These are phyloP conservation scores for Drosophila gunungcola DNA, from an alignment of 1,140 invertebrate genomes.

Conservation along the genomic window DNA sequence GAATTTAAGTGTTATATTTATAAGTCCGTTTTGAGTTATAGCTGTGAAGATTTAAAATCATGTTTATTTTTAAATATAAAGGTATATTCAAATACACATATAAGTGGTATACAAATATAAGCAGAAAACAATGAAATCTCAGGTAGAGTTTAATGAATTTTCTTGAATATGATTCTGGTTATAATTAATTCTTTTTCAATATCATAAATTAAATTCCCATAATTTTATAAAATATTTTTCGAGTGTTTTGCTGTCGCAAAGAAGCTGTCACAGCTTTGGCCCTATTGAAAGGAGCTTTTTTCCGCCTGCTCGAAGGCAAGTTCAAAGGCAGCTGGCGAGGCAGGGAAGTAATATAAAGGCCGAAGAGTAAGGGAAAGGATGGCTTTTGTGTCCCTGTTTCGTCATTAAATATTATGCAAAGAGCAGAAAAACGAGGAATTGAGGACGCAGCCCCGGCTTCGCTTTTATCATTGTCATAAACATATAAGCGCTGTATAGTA, in stretches of 20 bases:
- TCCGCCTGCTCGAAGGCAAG: constrained; percentile 44
- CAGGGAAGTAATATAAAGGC: neutral
- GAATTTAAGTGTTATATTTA: too few relatives aligned
- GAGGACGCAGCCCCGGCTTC: constrained; percentile 32
- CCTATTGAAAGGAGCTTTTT: constrained; percentile 34
- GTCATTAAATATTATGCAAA: constrained; percentile 74
- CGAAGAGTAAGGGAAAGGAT: neutral
- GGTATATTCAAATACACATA: too few relatives aligned
- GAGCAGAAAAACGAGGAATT: constrained; percentile 14
- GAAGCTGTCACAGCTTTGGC: constrained; percentile 42
- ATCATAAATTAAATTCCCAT: too few relatives aligned
- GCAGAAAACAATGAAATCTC: too few relatives aligned
- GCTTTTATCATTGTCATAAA: constrained; percentile 53
- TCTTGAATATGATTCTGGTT: too few relatives aligned
- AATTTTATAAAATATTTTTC: constrained; percentile 1
- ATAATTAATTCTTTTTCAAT: too few relatives aligned
- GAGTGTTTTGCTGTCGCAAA: constrained; percentile 9
- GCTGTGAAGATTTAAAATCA: too few relatives aligned
- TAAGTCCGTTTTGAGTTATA: too few relatives aligned
- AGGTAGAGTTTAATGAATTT: too few relatives aligned
- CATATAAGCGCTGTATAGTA: constrained; percentile 44
- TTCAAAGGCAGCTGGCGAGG: constrained; percentile 59
- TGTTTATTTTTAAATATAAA: too few relatives aligned
- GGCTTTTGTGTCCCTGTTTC: constrained; percentile 44
- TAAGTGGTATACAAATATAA: too few relatives aligned